phyloP scores from a whole-genome alignment of 2,113 vertebrate species.

The Osmerus mordax region DNA sequence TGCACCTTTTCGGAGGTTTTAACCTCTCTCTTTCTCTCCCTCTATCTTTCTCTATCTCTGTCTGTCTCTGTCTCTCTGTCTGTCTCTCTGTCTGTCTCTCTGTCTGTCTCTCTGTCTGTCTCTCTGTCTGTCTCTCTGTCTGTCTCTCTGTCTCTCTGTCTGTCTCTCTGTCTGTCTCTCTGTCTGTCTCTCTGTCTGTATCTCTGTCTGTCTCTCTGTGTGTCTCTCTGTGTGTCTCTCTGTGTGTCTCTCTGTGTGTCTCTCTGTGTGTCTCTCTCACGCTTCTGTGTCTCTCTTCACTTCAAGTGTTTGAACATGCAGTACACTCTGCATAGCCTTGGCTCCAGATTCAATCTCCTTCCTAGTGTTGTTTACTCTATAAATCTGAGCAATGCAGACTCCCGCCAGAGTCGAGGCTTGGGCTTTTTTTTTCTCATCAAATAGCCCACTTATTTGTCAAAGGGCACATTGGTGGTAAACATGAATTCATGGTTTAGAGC shows the following conservation, averaged over 20 bases:
- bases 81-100: too few species aligned
- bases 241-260: not conserved
- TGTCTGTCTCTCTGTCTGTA: too few species aligned
- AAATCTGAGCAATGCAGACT: not conserved
- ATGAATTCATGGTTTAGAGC: not conserved
- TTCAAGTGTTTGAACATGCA: not conserved
- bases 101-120: too few species aligned
- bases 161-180: too few species aligned
- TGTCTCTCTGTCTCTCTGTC: too few species aligned
- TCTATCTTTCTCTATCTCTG: not conserved
- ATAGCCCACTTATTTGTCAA: conserved; percentile 4
- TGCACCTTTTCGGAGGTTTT: too few species aligned
- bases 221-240: too few species aligned
- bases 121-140: too few species aligned
- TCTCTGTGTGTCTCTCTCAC: not conserved
- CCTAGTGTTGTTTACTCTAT: not conserved
- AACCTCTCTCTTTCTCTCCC: too few species aligned
- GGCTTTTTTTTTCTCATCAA: not conserved
- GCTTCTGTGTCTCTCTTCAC: not conserved
- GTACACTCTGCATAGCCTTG: not conserved
- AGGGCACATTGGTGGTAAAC: not conserved
- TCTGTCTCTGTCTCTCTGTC: too few species aligned
- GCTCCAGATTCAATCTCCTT: not conserved
- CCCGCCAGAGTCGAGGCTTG: not conserved
- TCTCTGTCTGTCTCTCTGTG: too few species aligned